Evolutionary conservation across 1,140 invertebrate genomes (phyloP), one percentile per base, ranked within the genome.

Genomic region (Papilio glaucus): DNA sequence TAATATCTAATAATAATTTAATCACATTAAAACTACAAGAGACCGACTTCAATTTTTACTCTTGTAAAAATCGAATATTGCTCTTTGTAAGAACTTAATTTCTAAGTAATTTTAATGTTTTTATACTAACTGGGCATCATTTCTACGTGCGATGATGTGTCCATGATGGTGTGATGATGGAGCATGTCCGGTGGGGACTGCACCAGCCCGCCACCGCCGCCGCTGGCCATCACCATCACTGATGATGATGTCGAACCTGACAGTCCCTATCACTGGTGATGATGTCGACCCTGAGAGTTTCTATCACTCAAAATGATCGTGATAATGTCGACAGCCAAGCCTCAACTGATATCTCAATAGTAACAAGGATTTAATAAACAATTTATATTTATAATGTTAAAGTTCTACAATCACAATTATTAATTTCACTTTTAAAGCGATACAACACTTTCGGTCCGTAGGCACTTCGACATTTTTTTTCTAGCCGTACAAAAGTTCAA

Each of bases 151-250:
- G 89, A 90, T 9, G 90, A 92, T 7, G 90, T 92, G 71, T 92
- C 90, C 90, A 92, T 92, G 68, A 92, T 90, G 77, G 86, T 89
- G 77, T 92, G 90, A 72, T 92, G 90, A 83, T 92, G 90, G 79
- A 92, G 81, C 90, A 92, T 92, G 69, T 92, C 90, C 45, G 90
- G 90, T 89, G 90, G 90, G 89, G 90, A 92, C 87, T 92, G 90
- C 73, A 92, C 87, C 83, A 92, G 89, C 81, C 89, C 90, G 77
- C 90, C 90, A 89, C 89, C 90, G 62, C 85, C 85, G 4, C 89
- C 90, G 78, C 89, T 91, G 81, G 90, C 90, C 90, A 92, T 92
- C 82, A 92, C 90, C 89, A 92, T 92, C 85, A 85, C 88, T 87
- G 82, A 73, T 65, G 73, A 69, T 41, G 45, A 49, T 45, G 71